These are phyloP conservation scores for Aphaenogaster ashmeadi DNA, from an alignment of 1,140 invertebrate genomes.

Conservation along the genomic window DNA sequence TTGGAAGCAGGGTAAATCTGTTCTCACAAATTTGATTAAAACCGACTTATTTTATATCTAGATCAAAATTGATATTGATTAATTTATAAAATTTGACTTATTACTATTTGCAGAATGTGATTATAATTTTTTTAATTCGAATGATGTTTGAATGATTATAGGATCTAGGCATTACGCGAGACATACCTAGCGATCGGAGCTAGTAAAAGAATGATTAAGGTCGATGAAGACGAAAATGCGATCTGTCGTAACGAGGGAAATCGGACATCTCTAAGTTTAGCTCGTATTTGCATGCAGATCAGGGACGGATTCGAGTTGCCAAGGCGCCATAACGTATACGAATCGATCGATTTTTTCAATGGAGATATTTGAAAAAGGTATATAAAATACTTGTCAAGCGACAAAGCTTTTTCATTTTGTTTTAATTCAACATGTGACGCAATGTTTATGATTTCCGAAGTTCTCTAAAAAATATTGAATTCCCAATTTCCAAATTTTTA, in stretches of 20 bases:
- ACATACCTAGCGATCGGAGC: constrained; percentile 17
- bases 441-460: neutral
- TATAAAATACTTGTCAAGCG: neutral
- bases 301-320: constrained; percentile 73
- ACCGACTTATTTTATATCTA: neutral
- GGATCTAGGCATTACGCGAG: neutral
- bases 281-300: constrained; percentile 75
- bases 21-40: neutral
- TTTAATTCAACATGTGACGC: neutral
- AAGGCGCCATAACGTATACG: constrained; percentile 52
- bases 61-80: neutral
- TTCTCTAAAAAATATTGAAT: neutral
- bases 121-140: neutral
- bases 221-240: constrained; percentile 74
- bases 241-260: constrained; percentile 77
- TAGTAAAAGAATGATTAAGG: constrained; percentile 71
- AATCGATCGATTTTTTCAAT: constrained; percentile 21
- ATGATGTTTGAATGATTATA: neutral
- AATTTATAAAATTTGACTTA: neutral
- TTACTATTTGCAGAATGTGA: neutral
- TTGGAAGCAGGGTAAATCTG: neutral
- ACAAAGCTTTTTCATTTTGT: neutral
- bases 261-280: constrained; percentile 78
- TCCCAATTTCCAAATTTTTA: neutral
- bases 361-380: neutral